phyloP scores from a whole-genome alignment of 2,113 vertebrate species.

The Octodon degus region DNA sequence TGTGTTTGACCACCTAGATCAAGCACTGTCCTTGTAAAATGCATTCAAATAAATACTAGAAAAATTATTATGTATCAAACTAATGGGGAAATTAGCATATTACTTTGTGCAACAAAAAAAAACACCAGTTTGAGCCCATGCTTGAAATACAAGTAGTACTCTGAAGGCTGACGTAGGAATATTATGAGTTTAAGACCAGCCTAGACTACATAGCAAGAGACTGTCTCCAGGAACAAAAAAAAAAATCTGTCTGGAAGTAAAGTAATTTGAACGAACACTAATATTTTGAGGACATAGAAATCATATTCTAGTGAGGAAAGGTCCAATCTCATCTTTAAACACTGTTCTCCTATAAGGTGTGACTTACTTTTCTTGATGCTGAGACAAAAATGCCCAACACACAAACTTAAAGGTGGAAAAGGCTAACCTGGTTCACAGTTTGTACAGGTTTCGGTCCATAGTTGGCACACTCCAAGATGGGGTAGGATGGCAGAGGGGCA shows the following conservation, averaged over 20 bases:
- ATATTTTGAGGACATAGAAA: conserved; percentile 35
- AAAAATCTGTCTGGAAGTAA: not conserved
- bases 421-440: not conserved
- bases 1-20: not conserved
- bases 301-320: conserved; percentile 22
- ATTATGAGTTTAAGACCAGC: not conserved
- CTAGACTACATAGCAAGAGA: not conserved
- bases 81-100: not conserved
- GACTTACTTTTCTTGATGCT: not conserved
- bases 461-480: not conserved
- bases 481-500: not conserved
- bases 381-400: not conserved
- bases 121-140: not conserved
- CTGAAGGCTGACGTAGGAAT: not conserved
- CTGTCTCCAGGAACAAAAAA: not conserved
- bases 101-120: not conserved
- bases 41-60: not conserved
- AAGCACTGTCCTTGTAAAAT: not conserved
- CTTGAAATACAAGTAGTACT: not conserved
- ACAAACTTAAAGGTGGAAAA: not conserved
- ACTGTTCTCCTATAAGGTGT: not conserved
- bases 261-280: not conserved
- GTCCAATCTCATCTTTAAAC: conserved; percentile 24
- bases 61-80: not conserved
- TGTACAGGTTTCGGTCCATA: not conserved